Conservation (phyloP, 2,888 invertebrate species). For the Noctua janthina region DNA sequence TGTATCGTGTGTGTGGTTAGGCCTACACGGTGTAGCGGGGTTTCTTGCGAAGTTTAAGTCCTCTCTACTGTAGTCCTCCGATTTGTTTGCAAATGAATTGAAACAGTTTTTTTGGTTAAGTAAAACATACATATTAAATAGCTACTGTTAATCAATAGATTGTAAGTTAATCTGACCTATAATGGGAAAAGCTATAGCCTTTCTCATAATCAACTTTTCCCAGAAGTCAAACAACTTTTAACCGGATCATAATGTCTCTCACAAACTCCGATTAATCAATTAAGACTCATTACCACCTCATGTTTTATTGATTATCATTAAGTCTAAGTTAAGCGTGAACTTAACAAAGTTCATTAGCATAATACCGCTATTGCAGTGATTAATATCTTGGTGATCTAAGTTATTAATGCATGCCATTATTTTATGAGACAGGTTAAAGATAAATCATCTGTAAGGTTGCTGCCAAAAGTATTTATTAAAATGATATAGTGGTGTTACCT, state of each 20-base stretch:
- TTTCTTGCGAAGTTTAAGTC: background rate
- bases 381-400: constrained; percentile 26
- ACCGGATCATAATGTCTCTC: constrained; percentile 5
- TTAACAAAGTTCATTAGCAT: constrained; percentile 30
- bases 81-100: background rate
- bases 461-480: constrained; percentile 34
- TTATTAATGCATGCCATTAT: constrained; percentile 40
- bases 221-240: background rate
- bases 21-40: constrained; percentile 33
- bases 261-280: constrained; percentile 11
- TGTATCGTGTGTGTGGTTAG: constrained; percentile 20
- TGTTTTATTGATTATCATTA: constrained; percentile 29
- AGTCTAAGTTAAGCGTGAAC: constrained; percentile 25
- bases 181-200: background rate
- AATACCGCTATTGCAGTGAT: constrained; percentile 26
- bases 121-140: background rate
- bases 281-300: constrained; percentile 28
- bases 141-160: background rate
- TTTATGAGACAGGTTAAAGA: constrained; percentile 33
- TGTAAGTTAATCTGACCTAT: background rate
- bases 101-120: too few species aligned
- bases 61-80: background rate
- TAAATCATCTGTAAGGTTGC: constrained; percentile 6
- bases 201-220: background rate
- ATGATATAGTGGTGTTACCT: background rate